Percentiles rank a stretch among this genome's conserved stretches.
These are phyloP conservation scores for Halichoerus grypus DNA, from an alignment of 2,113 vertebrate genomes.

Conservation along the genomic window DNA sequence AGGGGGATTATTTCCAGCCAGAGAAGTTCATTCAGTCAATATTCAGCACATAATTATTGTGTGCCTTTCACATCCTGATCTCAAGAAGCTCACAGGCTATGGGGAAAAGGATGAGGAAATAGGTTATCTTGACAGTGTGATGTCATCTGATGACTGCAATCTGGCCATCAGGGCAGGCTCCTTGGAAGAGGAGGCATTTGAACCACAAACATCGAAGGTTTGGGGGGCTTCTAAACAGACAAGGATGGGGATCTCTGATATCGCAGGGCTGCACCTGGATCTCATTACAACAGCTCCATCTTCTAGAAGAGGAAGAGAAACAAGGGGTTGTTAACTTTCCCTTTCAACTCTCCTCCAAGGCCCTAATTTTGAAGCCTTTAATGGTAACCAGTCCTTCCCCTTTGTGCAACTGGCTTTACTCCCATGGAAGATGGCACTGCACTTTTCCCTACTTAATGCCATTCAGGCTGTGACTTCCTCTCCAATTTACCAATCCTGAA, in stretches of 20 bases:
- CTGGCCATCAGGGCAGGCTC: neutral
- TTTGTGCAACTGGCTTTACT: constrained; percentile 61
- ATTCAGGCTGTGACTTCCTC: constrained; percentile 54
- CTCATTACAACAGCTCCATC: constrained; percentile 52
- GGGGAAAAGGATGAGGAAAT: neutral
- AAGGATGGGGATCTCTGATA: neutral
- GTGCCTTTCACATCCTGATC: neutral
- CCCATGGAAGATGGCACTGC: constrained; percentile 51
- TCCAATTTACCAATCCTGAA: constrained; percentile 68
- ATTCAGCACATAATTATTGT: neutral
- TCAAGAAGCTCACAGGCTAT: constrained; percentile 28
- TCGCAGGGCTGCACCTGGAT: constrained; percentile 51
- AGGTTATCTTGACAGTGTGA: neutral
- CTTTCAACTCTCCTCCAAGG: constrained; percentile 56
- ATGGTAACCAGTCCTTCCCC: constrained; percentile 75
- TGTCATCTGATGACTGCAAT: constrained; percentile 27
- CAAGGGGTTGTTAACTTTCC: constrained; percentile 38
- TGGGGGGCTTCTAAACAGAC: neutral
- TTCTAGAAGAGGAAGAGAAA: constrained; percentile 35
- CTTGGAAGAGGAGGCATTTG: constrained; percentile 24
- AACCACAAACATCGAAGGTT: neutral
- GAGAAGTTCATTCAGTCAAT: neutral
- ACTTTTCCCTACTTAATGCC: constrained; percentile 63
- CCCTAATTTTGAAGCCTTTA: constrained; percentile 68
- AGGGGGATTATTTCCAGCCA: neutral